These are phyloP conservation scores for Lagenorhynchus albirostris DNA, from an alignment of 2,113 vertebrate genomes.

Conservation along the genomic window DNA sequence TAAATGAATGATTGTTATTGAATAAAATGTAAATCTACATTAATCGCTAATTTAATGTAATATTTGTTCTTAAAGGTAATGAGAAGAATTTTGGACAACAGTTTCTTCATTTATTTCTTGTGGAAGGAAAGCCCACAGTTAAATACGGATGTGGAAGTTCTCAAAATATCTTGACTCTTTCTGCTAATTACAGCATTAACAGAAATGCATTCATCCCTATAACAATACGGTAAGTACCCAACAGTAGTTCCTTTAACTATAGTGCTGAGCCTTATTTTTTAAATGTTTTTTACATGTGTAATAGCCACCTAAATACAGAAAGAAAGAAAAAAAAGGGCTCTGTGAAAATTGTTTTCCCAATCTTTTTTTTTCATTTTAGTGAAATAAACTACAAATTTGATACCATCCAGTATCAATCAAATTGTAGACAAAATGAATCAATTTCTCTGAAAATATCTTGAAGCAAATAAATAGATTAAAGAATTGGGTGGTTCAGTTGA, in stretches of 20 bases:
- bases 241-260: background rate
- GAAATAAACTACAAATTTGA: background rate
- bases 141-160: constrained; percentile 82
- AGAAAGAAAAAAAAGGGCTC: background rate
- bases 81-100: constrained; percentile 83
- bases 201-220: constrained; percentile 79
- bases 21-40: background rate
- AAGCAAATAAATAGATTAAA: background rate
- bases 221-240: constrained; percentile 78
- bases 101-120: constrained; percentile 90
- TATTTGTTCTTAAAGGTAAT: constrained; percentile 81
- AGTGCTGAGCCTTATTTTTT: background rate
- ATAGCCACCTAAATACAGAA: background rate
- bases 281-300: background rate
- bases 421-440: background rate
- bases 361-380: background rate
- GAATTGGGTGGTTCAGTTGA: background rate
- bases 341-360: background rate
- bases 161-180: constrained; percentile 80
- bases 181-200: constrained; percentile 77
- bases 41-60: constrained; percentile 32
- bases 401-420: background rate
- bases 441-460: background rate
- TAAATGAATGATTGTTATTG: background rate
- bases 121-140: constrained; percentile 84